phyloP scores from a whole-genome alignment of 2,888 invertebrate species.

The Eupithecia inturbata region DNA sequence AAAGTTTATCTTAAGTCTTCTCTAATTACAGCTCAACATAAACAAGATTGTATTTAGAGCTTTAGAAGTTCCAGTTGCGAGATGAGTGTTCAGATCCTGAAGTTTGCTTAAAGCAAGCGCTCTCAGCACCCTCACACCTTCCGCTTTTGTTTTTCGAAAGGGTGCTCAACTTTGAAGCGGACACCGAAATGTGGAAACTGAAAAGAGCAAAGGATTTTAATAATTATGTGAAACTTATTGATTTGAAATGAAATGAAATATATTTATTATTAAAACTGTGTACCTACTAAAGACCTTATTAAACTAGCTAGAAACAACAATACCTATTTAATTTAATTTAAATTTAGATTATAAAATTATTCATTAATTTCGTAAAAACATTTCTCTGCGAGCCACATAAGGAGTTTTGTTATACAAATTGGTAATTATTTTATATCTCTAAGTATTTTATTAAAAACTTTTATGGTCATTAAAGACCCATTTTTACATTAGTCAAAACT shows the following conservation, averaged over 20 bases:
- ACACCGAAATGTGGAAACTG: conserved; percentile 36
- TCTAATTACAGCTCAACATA: conserved; percentile 7
- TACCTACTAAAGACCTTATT: too few relatives aligned
- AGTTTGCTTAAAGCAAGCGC: conserved; percentile 57
- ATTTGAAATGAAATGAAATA: neutral
- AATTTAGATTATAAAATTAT: too few relatives aligned
- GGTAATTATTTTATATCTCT: too few relatives aligned
- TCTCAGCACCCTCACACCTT: conserved; percentile 57
- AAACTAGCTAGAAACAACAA: too few relatives aligned
- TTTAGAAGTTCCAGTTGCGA: conserved; percentile 38
- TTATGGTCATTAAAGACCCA: too few relatives aligned
- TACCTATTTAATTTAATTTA: too few relatives aligned
- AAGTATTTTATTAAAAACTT: too few relatives aligned
- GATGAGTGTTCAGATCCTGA: conserved; percentile 51
- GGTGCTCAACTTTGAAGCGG: conserved; percentile 44
- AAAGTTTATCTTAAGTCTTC: neutral
- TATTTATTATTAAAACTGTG: too few relatives aligned
- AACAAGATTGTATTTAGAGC: conserved; percentile 24
- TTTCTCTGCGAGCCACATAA: too few relatives aligned
- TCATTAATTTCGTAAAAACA: too few relatives aligned
- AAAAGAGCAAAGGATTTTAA: conserved; percentile 18
- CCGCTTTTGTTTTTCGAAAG: conserved; percentile 47
- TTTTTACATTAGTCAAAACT: too few relatives aligned
- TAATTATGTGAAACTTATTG: neutral
- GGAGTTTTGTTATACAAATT: too few relatives aligned